Evolutionary conservation across 2,888 invertebrate species (phyloP), one percentile per base, ranked within the genome.

Genomic region (Pecten maximus): DNA sequence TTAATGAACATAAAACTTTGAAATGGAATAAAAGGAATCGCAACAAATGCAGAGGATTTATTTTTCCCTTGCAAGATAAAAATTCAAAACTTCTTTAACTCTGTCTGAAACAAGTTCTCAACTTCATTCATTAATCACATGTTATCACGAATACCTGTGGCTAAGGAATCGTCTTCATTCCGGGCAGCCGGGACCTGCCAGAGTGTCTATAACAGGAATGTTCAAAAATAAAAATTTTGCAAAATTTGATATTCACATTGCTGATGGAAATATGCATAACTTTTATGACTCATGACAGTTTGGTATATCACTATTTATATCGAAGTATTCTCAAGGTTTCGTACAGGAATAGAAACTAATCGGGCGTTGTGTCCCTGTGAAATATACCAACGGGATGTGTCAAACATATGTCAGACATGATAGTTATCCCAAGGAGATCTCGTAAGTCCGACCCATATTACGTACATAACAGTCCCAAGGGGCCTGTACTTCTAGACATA

Each of bases 301-400:
- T 0, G 23, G 23, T n/a, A 23, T 60, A 60, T 74, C 35, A 15
- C 8, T 35, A 2, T 0, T 10, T 74, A 74, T 74, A 35, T 74
- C 8, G 74, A 74, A 2, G 54, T 54, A 19, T 19, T 23, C 2
- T 19, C 54, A 54, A 74, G 74, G 74, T 74, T 74, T 35, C 74
- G 74, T 28, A 74, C 74, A 74, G 74, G 16, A 74, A 74, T 74
- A 74, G 74, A 74, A 28, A 35, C 74, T 74, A 74, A 74, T 74
- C 74, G 74, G 28, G 16, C 28, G 35, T 44, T 74, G 10, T 74
- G 35, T 74, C 8, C 35, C 74, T 35, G 74, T 35, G 74, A 74
- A 19, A 74, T 15, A 74, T 35, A 74, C 74, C 74, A 74, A 74
- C 12, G 28, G 74, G 74, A 74, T 35, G 74, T 74, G 74, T 74